These are phyloP conservation scores for Bombus waltoni DNA, from an alignment of 1,140 invertebrate species.

Conservation along the genomic window DNA sequence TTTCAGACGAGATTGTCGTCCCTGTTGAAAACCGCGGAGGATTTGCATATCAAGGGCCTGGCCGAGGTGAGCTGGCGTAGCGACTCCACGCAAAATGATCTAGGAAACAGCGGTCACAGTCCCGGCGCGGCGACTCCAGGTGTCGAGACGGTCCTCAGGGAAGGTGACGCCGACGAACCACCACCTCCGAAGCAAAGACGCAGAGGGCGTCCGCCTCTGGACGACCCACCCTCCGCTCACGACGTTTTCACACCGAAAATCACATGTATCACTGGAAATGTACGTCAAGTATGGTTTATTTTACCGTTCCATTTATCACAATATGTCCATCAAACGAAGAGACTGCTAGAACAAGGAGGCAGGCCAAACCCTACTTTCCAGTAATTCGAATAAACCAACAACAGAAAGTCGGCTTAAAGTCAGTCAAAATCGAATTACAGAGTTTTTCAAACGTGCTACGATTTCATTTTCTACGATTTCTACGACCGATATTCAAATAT, in stretches of 20 bases:
- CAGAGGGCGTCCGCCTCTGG: slow-evolving; percentile 86
- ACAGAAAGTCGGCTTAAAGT: too few species aligned
- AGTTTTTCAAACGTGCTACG: too few species aligned
- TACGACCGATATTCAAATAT: too few species aligned
- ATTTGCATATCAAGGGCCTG: slow-evolving; percentile 94
- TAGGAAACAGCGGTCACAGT: slow-evolving; percentile 79
- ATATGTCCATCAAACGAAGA: not conserved
- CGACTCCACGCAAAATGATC: slow-evolving; percentile 81
- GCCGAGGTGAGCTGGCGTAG: slow-evolving; percentile 93
- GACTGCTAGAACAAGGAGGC: too few species aligned
- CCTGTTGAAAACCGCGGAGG: slow-evolving; percentile 94
- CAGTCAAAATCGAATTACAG: too few species aligned
- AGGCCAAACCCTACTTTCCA: too few species aligned
- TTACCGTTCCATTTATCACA: not conserved
- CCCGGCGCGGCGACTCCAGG: slow-evolving; percentile 76
- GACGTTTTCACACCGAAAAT: slow-evolving; percentile 84
- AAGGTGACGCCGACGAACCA: slow-evolving; percentile 76
- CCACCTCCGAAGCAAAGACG: slow-evolving; percentile 82
- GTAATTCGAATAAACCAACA: too few species aligned
- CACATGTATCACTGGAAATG: slow-evolving; percentile 82
- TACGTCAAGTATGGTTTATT: slow-evolving; percentile 60
- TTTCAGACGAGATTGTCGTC: slow-evolving; percentile 86
- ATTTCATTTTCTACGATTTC: not conserved
- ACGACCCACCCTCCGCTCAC: slow-evolving; percentile 83
- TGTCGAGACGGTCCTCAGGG: slow-evolving; percentile 81